Conservation (phyloP, 2,797 vertebrate species). For the Takifugu ocellatus region DNA sequence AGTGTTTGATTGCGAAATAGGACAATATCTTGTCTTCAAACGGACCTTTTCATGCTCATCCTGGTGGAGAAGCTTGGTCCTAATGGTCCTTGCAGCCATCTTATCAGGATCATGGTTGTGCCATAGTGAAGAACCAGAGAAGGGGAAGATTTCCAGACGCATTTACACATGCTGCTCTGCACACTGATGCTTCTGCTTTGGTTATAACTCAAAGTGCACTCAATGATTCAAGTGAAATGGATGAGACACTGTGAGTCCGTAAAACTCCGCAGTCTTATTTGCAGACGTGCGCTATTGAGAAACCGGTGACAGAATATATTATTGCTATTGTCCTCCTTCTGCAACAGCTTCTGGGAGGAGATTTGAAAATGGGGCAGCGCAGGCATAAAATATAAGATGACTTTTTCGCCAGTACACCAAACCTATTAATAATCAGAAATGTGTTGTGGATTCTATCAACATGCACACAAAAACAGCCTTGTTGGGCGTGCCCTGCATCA, state of each 20-base stretch:
- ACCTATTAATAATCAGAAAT: slow-evolving; percentile 40
- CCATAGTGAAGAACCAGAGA: too few relatives aligned
- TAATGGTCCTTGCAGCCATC: too few relatives aligned
- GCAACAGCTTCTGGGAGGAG: slow-evolving; percentile 34
- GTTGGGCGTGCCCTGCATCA: slow-evolving; percentile 67
- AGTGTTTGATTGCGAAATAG: too few relatives aligned
- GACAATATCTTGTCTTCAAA: too few relatives aligned
- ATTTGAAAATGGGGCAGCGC: slow-evolving; percentile 35
- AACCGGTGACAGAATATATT: slow-evolving; percentile 49
- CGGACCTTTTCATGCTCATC: too few relatives aligned
- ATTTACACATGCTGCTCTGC: too few relatives aligned
- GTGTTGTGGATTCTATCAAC: background rate
- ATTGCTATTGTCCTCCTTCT: slow-evolving; percentile 50
- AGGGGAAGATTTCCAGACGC: too few relatives aligned
- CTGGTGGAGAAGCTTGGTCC: too few relatives aligned
- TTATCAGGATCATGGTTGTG: too few relatives aligned
- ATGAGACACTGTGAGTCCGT: background rate
- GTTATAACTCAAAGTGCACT: too few relatives aligned
- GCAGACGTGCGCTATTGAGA: slow-evolving; percentile 23
- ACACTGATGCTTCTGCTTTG: too few relatives aligned
- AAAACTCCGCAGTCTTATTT: background rate
- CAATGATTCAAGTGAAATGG: too few relatives aligned
- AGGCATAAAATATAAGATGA: slow-evolving; percentile 26
- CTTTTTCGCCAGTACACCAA: slow-evolving; percentile 6
- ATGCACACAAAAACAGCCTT: slow-evolving; percentile 8